Evolutionary conservation across 2,113 vertebrate genomes (phyloP), one percentile per base, ranked within the genome.

Genomic region (Oenanthe oenanthe): DNA sequence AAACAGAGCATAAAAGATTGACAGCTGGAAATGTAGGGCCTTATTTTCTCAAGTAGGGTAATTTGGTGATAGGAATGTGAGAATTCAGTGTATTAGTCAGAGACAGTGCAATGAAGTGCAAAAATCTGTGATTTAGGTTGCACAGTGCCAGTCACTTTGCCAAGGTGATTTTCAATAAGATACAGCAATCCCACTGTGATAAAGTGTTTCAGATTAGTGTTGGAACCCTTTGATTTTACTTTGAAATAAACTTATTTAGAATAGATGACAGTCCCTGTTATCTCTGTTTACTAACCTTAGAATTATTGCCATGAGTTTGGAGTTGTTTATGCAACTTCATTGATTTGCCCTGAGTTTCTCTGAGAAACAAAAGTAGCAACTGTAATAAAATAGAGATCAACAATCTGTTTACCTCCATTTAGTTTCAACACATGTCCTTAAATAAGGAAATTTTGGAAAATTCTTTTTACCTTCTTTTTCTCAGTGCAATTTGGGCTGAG

Each of bases 181-280:
- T 79, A 25, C 31, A 73, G 58, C 32, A 62, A 65, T 82, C 53
- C 42, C 29, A 56, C 50, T 73, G 66, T 66, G 77, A 50, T 50
- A 70, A 92, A 88, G 34, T 6, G 13, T 85, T 94, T 79, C 73
- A 92, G 54, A 66, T 85, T 68, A 47, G 32, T 72, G 22, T 40
- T 88, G 48, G 32, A 29, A 54, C 24, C 8, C 50, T 93, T 87
- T 62, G 60, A 62, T 89, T 94, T 93, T 88, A 88, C 77, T 88
- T 92, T 72, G 47, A 85, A 94, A 66, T 65, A 38, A 91, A 84
- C 34, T 78, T 61, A 80, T 61, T 82, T 82, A 54, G 83, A 90
- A 89, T 78, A 89, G 87, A 60, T 92, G 9, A 29, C 43, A 53
- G 51, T 68, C 20, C 54, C 29, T 54, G 4, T 45, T 61, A 67